Conservation (phyloP, 2,888 invertebrate species). For the Ditula angustiorana region DNA sequence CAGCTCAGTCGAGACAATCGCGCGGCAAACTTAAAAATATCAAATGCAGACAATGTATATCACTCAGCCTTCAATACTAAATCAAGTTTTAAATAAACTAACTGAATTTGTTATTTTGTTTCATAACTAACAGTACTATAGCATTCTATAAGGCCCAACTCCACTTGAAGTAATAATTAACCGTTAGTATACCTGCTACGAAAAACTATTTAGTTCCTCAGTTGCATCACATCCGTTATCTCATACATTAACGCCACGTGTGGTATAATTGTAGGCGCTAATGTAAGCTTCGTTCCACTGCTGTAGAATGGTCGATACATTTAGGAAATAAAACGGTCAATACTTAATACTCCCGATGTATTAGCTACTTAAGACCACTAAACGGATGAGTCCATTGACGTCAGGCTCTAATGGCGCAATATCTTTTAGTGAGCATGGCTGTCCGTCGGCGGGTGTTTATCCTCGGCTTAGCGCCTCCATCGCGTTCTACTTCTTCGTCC, state of each 20-base stretch:
- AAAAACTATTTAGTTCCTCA: conserved; percentile 19
- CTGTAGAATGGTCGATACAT: conserved; percentile 13
- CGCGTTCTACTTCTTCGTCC: conserved; percentile 62
- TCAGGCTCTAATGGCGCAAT: conserved; percentile 27
- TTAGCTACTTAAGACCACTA: conserved; percentile 27
- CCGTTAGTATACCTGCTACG: conserved; percentile 20
- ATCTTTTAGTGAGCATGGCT: conserved; percentile 12
- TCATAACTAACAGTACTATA: background rate
- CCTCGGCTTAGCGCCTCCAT: conserved; percentile 31
- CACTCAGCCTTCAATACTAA: background rate
- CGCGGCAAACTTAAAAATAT: conserved; percentile 2
- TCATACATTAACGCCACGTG: conserved; percentile 30
- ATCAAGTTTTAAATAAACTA: background rate
- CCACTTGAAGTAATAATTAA: background rate
- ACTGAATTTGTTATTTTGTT: background rate
- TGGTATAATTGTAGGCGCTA: conserved; percentile 34
- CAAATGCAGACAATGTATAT: background rate
- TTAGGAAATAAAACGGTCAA: conserved; percentile 22
- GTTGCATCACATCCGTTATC: conserved; percentile 39
- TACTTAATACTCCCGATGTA: conserved; percentile 26
- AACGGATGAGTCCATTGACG: conserved; percentile 23
- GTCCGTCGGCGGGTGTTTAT: conserved; percentile 31
- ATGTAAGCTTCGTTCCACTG: conserved; percentile 20
- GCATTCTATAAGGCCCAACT: background rate
- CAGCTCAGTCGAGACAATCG: background rate